Evolutionary conservation across 2,113 vertebrate genomes (phyloP), one percentile per base, ranked within the genome.

Genomic region (Lichenostomus cassidix): DNA sequence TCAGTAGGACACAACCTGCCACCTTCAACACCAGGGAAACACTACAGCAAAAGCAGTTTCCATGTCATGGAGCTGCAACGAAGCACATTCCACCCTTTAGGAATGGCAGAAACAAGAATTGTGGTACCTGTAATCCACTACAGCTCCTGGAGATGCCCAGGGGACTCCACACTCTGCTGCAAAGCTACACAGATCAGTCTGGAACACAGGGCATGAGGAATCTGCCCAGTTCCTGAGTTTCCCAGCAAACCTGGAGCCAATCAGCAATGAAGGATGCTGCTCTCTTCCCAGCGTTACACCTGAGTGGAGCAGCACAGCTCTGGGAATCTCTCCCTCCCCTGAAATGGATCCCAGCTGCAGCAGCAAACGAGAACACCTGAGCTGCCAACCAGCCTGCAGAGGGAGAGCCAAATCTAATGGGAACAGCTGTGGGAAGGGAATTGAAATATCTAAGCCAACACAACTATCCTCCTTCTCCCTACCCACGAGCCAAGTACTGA

Each of bases 91-190:
- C 13, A 18, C 37, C 69, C 62, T 47, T n/a, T 2, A 53, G 46
- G 35, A 60, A 33, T 1, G 2, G 28, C 42, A 64, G 9, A 2
- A 84, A 24, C 22, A 33, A 25, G 67, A 86, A n/a, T 11, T 21
- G 3, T 0, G 0, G n/a, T 6, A 29, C 25, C 15, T 42, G 11
- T 29, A 70, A 50, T 37, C 56, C 27, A 3, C 1, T 6, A 24
- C 11, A 83, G 10, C 46, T 46, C 53, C 58, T 10, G 8, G 33
- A 47, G n/a, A 13, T 4, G 12, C 64, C 31, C 80, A 27, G 25
- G 31, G 49, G 58, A 56, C n/a, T 28, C 27, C 8, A 17, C 35
- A 55, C 41, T 53, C 77, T 53, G n/a, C 76, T 41, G 17, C 50
- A 74, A 25, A 76, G 18, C 50, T 29, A 3, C 47, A 28, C 5